These are phyloP conservation scores for Dicrurus megarhynchus DNA, from an alignment of 2,113 vertebrate species.

Conservation along the genomic window DNA sequence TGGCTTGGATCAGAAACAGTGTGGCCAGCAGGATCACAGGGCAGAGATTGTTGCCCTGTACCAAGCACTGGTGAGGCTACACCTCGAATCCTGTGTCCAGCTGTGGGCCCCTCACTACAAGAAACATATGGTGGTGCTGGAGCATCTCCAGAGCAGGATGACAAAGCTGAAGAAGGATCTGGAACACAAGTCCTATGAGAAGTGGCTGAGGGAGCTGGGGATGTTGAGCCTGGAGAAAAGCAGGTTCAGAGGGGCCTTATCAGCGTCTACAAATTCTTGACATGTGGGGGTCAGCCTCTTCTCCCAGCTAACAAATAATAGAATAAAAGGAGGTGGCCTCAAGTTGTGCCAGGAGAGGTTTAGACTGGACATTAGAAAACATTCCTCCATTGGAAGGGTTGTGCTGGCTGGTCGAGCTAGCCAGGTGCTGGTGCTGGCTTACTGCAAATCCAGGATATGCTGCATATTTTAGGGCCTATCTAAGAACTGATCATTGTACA, in stretches of 20 bases:
- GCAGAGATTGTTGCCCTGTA: neutral
- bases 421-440: neutral
- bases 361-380: neutral
- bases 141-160: neutral
- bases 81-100: rapidly evolving
- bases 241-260: neutral
- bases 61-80: neutral
- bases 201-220: neutral
- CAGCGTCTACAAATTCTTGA: neutral
- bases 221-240: neutral
- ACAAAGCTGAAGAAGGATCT: neutral
- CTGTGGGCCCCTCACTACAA: neutral
- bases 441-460: neutral
- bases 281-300: neutral
- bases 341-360: neutral
- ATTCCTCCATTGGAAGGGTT: neutral
- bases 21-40: neutral
- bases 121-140: neutral
- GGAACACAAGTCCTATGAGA: neutral
- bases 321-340: neutral
- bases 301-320: neutral
- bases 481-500: neutral
- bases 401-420: neutral
- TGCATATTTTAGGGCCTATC: neutral
- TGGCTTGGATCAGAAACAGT: neutral